These are phyloP conservation scores for Orthosia incerta DNA, from an alignment of 2,888 invertebrate species.

Conservation along the genomic window DNA sequence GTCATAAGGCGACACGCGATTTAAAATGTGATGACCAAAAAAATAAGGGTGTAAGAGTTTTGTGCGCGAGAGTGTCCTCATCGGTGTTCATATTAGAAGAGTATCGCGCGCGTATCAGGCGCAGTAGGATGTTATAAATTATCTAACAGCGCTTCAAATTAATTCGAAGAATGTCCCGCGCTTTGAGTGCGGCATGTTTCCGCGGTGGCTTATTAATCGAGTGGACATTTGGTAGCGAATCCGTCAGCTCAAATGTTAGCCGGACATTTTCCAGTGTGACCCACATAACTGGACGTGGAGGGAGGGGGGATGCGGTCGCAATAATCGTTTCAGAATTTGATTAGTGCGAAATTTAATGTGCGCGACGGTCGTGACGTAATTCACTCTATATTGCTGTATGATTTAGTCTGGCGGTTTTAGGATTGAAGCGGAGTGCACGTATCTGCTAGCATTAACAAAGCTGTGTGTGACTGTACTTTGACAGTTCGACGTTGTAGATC, in stretches of 20 bases:
- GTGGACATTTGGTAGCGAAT: conserved; percentile 85
- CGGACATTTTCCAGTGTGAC: conserved; percentile 63
- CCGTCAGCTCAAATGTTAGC: conserved; percentile 78
- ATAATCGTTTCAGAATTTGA: conserved; percentile 69
- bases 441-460: conserved; percentile 2
- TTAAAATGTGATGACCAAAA: conserved; percentile 52
- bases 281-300: conserved; percentile 52
- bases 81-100: conserved; percentile 67
- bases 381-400: conserved; percentile 45
- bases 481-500: neutral
- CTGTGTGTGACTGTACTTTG: conserved; percentile 19
- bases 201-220: conserved; percentile 87
- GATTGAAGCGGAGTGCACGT: conserved; percentile 8
- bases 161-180: conserved; percentile 87
- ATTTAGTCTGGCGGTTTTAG: conserved; percentile 22
- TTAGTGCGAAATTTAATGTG: conserved; percentile 67
- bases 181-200: conserved; percentile 84
- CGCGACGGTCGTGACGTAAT: conserved; percentile 54
- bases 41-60: conserved; percentile 58
- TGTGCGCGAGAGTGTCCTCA: conserved; percentile 64
- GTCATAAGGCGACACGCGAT: conserved; percentile 59
- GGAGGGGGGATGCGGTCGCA: conserved; percentile 43
- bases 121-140: conserved; percentile 90
- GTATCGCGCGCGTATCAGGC: conserved; percentile 77
- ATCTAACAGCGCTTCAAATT: conserved; percentile 90